phyloP scores from a whole-genome alignment of 1,140 invertebrate genomes.

The Scaptomyza montana region DNA sequence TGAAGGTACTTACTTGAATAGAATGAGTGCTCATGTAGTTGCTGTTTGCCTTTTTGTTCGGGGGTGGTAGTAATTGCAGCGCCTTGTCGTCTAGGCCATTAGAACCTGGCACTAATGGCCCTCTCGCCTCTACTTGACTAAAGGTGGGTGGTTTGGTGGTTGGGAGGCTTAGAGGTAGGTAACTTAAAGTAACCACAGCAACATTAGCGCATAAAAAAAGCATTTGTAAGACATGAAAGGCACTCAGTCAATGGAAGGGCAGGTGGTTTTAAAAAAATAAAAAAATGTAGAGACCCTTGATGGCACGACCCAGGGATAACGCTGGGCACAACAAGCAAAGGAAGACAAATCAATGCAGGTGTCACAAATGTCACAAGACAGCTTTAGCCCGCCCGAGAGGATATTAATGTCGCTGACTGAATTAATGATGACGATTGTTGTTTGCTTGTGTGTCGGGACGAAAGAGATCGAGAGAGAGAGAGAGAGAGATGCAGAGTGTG shows the following conservation, averaged over 20 bases:
- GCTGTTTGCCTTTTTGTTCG: conserved; percentile 15
- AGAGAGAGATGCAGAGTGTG: not conserved
- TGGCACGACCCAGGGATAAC: conserved; percentile 13
- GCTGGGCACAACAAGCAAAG: conserved; percentile 14
- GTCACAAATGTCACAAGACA: conserved; percentile 81
- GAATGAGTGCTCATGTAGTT: conserved; percentile 50
- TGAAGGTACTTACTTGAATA: conserved; percentile 51
- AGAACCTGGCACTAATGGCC: conserved; percentile 65
- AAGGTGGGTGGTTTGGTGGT: not conserved
- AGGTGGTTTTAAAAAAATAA: conserved; percentile 19
- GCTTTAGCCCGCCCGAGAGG: conserved; percentile 60
- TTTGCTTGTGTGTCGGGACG: conserved; percentile 17
- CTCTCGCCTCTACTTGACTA: conserved; percentile 19
- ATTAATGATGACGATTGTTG: conserved; percentile 79
- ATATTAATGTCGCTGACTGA: conserved; percentile 82
- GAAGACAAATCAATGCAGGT: conserved; percentile 82
- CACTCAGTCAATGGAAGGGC: conserved; percentile 65
- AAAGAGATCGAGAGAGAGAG: too few relatives aligned
- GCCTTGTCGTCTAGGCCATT: conserved; percentile 77
- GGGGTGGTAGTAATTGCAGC: conserved; percentile 68
- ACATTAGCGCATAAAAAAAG: conserved; percentile 79
- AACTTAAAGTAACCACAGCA: conserved; percentile 64
- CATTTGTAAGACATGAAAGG: conserved; percentile 81
- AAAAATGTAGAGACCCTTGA: not conserved
- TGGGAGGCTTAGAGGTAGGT: not conserved